A percentile compares a stretch with the other conserved stretches of the same genome.
Conservation (phyloP, 92 coral and sea anemone genomes). For the Epizoanthus fatuus region DNA sequence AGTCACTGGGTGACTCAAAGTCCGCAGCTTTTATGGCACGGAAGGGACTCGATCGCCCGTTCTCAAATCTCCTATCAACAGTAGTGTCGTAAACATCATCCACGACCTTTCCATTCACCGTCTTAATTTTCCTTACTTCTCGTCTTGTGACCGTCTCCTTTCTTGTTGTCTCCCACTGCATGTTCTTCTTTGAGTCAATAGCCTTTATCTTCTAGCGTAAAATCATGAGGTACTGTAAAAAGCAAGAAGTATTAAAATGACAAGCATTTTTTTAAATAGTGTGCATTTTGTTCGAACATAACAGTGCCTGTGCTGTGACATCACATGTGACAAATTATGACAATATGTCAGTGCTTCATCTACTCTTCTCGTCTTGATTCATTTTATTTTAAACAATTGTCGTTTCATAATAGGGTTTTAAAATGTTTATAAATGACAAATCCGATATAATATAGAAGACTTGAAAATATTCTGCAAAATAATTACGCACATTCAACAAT, state of each 20-base stretch:
- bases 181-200: background rate
- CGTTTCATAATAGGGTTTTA: no score
- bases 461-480: background rate
- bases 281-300: no score
- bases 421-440: no score
- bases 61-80: conserved; percentile 16
- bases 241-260: background rate
- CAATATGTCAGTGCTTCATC: no score
- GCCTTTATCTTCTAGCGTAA: background rate
- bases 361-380: no score
- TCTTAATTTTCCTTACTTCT: conserved; percentile 23
- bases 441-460: no score
- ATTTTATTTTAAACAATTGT: no score
- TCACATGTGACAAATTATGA: no score
- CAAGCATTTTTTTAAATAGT: no score
- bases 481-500: background rate
- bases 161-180: conserved; percentile 39
- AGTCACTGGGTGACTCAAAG: background rate
- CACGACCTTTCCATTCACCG: conserved; percentile 23
- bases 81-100: conserved; percentile 20
- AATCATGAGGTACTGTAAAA: conserved; percentile 27
- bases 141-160: conserved; percentile 37
- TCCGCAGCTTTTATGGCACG: background rate
- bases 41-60: conserved; percentile 1
- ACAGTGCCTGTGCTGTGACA: no score